These are phyloP conservation scores for Xenopus petersii DNA, from an alignment of 2,797 vertebrate species.

Conservation along the genomic window DNA sequence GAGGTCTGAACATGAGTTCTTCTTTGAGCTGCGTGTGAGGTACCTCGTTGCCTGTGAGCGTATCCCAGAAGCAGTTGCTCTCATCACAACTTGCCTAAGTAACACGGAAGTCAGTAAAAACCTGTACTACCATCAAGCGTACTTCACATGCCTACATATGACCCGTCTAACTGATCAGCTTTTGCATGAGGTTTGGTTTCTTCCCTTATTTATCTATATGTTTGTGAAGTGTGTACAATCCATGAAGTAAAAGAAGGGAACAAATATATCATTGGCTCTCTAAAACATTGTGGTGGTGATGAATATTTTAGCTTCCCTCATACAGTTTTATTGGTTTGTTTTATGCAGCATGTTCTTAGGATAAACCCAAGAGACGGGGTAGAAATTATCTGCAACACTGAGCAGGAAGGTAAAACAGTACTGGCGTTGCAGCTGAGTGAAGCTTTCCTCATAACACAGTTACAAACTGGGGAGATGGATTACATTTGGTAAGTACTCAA, in stretches of 20 bases:
- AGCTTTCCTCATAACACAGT: constrained; percentile 89
- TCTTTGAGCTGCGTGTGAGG: constrained; percentile 92
- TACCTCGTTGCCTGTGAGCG: constrained; percentile 91
- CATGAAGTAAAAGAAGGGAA: too few relatives aligned
- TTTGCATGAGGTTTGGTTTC: constrained; percentile 75
- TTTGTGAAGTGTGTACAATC: too few relatives aligned
- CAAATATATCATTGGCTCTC: too few relatives aligned
- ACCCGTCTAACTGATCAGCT: constrained; percentile 80
- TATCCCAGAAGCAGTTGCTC: constrained; percentile 83
- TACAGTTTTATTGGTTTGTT: not conserved
- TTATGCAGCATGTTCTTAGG: constrained; percentile 79
- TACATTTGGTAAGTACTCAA: constrained; percentile 84
- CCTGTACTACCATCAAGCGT: constrained; percentile 94
- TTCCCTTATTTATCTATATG: not conserved
- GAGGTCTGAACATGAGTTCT: constrained; percentile 87
- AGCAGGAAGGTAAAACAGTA: constrained; percentile 90
- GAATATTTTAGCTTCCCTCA: too few relatives aligned
- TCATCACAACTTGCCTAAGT: constrained; percentile 85
- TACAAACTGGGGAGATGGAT: constrained; percentile 93
- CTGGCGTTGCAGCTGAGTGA: constrained; percentile 88
- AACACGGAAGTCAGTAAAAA: constrained; percentile 83
- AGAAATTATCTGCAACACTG: constrained; percentile 95
- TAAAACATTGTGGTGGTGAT: too few relatives aligned
- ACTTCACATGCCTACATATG: constrained; percentile 91
- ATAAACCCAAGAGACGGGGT: constrained; percentile 90